Evolutionary conservation across 2,113 vertebrate genomes (phyloP), one percentile per base, ranked within the genome.

Genomic region (Sinocyclocheilus anshuiensis): DNA sequence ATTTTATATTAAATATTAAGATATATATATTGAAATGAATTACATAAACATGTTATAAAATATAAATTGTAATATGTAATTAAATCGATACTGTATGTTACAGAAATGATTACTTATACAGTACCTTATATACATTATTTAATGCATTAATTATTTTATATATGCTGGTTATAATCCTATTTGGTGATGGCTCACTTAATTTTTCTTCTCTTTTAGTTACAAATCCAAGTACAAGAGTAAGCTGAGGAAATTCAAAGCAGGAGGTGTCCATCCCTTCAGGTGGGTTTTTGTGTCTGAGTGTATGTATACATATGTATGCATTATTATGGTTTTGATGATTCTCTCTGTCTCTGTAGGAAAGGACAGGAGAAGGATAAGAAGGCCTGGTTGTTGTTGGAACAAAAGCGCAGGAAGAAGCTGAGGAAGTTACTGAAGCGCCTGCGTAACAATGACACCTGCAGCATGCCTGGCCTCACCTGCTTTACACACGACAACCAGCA

Each of bases 401-500:
- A 98, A 91, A 96, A 97, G n/a, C 94, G 96, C 42, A 97, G 97
- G 92, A 99, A 98, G 95, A 98, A 99, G 50, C 94, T 98, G 48
- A 96, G 98, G 80, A 99, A 99, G 90, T 92, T 99, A 74, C 94
- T 98, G 5, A 97, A 94, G 88, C 95, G 96, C 0, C 93, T 97
- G 29, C 95, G 94, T 82, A 99, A 98, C 88, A 98, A 98, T 0
- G 98, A 97, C 91, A 97, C 97, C 0, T 97, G 97, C 92, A 97
- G 96, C 89, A 97, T 97, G 96, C 97, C 97, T 0, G 97, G 97
- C 7, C 96, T 98, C 84, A 99, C 98, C 39, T 99, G 98, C 94
- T 99, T 99, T 93, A 99, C 97, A 4, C 98, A 99, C 0, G 97
- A 99, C 94, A 98, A 99, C 96, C 97, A 98, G 86, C 98, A 99